phyloP scores from a whole-genome alignment of 2,888 invertebrate genomes.

The Ypsolopha scabrella region DNA sequence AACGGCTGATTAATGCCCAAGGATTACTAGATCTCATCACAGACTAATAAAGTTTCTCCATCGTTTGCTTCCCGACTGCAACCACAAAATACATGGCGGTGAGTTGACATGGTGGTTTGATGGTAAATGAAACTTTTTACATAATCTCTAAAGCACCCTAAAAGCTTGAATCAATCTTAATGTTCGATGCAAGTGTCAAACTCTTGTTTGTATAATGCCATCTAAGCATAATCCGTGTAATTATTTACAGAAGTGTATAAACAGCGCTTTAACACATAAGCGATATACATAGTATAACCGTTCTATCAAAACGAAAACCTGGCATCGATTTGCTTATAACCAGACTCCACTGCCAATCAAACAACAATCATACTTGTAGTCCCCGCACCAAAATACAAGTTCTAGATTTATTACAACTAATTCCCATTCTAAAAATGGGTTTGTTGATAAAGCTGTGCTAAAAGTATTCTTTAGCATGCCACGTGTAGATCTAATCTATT shows the following conservation, averaged over 20 bases:
- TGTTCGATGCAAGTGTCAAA: slow-evolving; percentile 13
- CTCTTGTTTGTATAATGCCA: slow-evolving; percentile 4
- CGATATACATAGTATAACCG: background rate
- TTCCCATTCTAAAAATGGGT: slow-evolving; percentile 32
- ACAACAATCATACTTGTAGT: background rate
- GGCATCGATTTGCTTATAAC: background rate
- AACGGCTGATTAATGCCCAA: background rate
- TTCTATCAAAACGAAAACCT: background rate
- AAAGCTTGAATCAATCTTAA: background rate
- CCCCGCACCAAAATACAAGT: background rate
- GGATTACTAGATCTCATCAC: background rate
- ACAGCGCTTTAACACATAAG: background rate
- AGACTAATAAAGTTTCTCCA: background rate
- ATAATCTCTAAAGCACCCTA: background rate
- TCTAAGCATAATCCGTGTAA: background rate
- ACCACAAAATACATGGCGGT: background rate
- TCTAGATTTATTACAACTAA: slow-evolving; percentile 19
- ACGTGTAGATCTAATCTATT: slow-evolving; percentile 30
- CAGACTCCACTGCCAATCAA: background rate
- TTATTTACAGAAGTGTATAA: background rate
- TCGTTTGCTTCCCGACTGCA: background rate
- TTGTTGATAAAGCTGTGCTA: slow-evolving; percentile 23
- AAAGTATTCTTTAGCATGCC: slow-evolving; percentile 36
- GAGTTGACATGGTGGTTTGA: background rate
- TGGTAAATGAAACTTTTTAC: background rate